Base-by-base conservation (phyloP, 1,140 invertebrate genomes). In the Procambarus virginalis region DNA sequence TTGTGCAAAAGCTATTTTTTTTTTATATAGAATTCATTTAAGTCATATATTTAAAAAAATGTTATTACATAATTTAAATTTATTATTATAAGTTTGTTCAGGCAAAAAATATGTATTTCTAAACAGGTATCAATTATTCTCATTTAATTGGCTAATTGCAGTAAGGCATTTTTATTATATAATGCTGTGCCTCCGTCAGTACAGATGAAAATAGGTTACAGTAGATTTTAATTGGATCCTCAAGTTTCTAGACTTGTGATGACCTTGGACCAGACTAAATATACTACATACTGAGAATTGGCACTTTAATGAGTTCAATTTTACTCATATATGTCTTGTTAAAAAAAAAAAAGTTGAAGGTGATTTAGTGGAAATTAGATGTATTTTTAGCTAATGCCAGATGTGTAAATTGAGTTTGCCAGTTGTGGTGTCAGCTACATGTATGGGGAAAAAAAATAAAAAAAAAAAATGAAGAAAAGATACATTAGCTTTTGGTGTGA, bases 241-340 rank as follows among this genome's bases (percentile, higher is more conserved):
- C 78, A 80, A 80, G 78, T 80, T 80, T 55, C 55, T 22, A 58
- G 22, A 70, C 70, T 85, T 85, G 73, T 85, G 84, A 85, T 76
- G 84, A 85, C 84, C 84, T 85, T 85, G 84, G 75, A 85, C 84
- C 84, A 85, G 84, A 85, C 84, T 77, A 73, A 46, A 80, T 80
- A 58, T 55, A 80, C 78, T 84, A 64, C 64, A 46, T 70, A 84
- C 64, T 73, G 81, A 83, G 81, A 84, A 70, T 70, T 68, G 64
- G 64, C 55, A 80, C 78, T 55, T 80, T 17, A 51, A 80, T 51
- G 55, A 58, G 55, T 55, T 80, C 48, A 10, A 80, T 17, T 55
- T 80, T 49, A 49, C 78, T 55, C 78, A 55, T 34, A 22, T 70
- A 70, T 70, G 68, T 70, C 68, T 64, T 64, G 60, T 64, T 70